Base-by-base conservation (phyloP, 2,113 vertebrate genomes). In the Sinocyclocheilus maitianheensis region DNA sequence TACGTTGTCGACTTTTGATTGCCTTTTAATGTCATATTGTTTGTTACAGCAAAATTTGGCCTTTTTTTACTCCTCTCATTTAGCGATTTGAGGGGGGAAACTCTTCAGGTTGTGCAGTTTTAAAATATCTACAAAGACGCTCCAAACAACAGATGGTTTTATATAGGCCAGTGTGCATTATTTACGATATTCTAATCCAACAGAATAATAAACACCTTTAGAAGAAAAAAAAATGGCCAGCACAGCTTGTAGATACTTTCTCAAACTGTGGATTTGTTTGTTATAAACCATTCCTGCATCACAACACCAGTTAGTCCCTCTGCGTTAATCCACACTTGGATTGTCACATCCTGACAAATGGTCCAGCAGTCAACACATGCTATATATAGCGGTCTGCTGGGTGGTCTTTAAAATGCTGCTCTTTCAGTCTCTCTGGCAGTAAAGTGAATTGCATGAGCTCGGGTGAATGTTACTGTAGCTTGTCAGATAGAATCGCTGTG, bases 151-250 rank as follows among this genome's bases (percentile, higher is more conserved):
- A 85, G 82, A 88, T 88, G 87, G 72, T 83, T 37, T 78, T 74
- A 88, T 83, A 79, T 86, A 87, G 82, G 74, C 65, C 85, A 48
- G 40, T 20, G 67, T 85, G 75, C 77, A 82, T 86, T 88, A 90
- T 90, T 88, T 60, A 90, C 69, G 48, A 81, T 55, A 55, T 79
- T 48, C 55, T 62, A 74, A 74, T 69, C 81, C 30, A 16, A 55
- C 74, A 71, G 26, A 67, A 65, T 76, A 84, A 71, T 67, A 53
- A 30, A 46, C 60, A 34, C 14, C 2, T 77, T 77, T 55, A n/a
- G 71, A 63, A 7, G 48, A 77, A 26, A 77, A 34, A 48, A 46
- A 46, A 22, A 37, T 20, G 76, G 48, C 7, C 51, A 53, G 26
- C 34, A 58, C 51, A 58, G 51, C 48, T 13, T 74, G 37, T 43